Percentiles rank a stretch among this genome's conserved stretches.
Evolutionary conservation across 1,140 invertebrate species (phyloP).

Genomic region (Heliconius eleuchia): DNA sequence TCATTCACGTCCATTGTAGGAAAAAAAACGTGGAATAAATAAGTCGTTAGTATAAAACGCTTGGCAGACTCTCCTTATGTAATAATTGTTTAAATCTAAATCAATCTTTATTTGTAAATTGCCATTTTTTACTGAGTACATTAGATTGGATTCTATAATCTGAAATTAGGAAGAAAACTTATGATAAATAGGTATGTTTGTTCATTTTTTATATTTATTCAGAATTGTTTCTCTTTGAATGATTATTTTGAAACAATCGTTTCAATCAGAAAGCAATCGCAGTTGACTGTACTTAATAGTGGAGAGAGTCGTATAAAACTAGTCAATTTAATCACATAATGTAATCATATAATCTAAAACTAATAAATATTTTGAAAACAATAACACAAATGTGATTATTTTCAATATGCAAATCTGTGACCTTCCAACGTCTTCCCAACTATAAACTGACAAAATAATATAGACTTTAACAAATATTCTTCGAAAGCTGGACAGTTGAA

Average conservation of each 20-base stretch:
- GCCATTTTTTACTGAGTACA: not conserved
- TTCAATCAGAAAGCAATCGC: too few species aligned
- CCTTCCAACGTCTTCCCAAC: not conserved
- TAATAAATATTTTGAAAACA: too few species aligned
- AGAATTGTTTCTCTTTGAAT: too few species aligned
- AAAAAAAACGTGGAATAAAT: constrained; percentile 31
- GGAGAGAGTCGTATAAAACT: too few species aligned
- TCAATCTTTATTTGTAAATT: not conserved
- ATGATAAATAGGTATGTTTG: too few species aligned
- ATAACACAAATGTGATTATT: not conserved
- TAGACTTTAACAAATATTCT: not conserved
- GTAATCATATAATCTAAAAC: too few species aligned
- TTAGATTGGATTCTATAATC: not conserved
- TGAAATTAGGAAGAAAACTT: not conserved
- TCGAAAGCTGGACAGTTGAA: constrained; percentile 7
- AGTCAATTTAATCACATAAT: too few species aligned
- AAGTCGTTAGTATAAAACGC: constrained; percentile 29
- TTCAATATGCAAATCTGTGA: not conserved
- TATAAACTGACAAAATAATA: constrained; percentile 8
- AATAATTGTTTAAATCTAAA: constrained; percentile 26
- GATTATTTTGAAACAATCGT: too few species aligned
- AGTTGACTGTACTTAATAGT: too few species aligned
- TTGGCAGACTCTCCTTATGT: constrained; percentile 6
- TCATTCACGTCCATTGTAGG: constrained; percentile 35
- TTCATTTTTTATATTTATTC: too few species aligned